phyloP scores from a whole-genome alignment of 2,888 invertebrate species.

The Andrena bicolor region DNA sequence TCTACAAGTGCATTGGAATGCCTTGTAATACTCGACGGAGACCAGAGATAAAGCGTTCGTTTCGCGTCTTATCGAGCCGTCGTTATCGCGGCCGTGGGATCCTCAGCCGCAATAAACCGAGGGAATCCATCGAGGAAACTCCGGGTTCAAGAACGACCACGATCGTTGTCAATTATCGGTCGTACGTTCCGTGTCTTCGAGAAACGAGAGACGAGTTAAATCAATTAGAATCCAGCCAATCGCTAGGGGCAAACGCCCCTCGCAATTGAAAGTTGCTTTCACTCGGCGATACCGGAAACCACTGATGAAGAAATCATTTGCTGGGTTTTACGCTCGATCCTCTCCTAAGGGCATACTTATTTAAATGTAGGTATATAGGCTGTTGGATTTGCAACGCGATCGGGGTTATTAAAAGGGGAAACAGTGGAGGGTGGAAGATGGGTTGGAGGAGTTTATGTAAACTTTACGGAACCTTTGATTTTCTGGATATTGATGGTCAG shows the following conservation, averaged over 20 bases:
- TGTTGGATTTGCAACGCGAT: too few relatives aligned
- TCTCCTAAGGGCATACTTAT: not conserved
- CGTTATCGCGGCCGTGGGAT: conserved; percentile 27
- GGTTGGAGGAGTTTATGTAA: too few relatives aligned
- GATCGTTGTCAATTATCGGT: conserved; percentile 54
- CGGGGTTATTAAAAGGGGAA: too few relatives aligned
- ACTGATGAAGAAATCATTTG: conserved; percentile 40
- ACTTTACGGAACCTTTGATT: too few relatives aligned
- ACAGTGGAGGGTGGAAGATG: too few relatives aligned
- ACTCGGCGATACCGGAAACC: conserved; percentile 53
- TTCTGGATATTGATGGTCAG: too few relatives aligned
- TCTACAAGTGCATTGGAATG: conserved; percentile 27
- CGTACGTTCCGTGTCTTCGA: conserved; percentile 26
- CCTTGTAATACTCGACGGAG: conserved; percentile 21
- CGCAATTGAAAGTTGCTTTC: conserved; percentile 60
- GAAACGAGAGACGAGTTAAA: conserved; percentile 45
- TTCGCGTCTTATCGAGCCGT: conserved; percentile 24
- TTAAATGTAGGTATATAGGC: too few relatives aligned
- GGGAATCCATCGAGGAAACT: conserved; percentile 41
- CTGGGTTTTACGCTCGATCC: conserved; percentile 11
- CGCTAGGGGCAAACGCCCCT: conserved; percentile 5
- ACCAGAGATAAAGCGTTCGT: conserved; percentile 27
- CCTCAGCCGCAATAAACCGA: conserved; percentile 15
- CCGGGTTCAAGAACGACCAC: conserved; percentile 23
- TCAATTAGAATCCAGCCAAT: conserved; percentile 52